phyloP scores from a whole-genome alignment of 2,888 invertebrate genomes.

The Phyllotreta cruciferae region DNA sequence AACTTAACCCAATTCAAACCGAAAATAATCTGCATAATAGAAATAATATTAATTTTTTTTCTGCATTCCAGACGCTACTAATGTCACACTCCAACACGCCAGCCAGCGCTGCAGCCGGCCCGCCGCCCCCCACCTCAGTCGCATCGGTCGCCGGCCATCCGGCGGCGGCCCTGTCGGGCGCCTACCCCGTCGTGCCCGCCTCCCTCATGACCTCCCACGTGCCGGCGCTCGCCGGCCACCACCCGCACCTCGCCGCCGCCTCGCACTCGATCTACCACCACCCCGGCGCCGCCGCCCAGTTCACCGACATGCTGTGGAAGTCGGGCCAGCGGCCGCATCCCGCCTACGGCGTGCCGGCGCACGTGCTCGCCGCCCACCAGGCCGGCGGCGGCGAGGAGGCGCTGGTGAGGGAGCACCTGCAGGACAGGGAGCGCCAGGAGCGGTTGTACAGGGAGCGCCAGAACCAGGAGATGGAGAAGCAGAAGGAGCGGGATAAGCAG shows the following conservation, averaged over 20 bases:
- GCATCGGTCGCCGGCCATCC: constrained; percentile 43
- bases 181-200: constrained; percentile 51
- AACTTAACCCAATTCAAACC: too few relatives aligned
- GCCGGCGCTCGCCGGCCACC: constrained; percentile 52
- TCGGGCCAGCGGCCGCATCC: constrained; percentile 25
- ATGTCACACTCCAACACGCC: constrained; percentile 64
- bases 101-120: constrained; percentile 47
- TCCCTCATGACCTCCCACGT: constrained; percentile 53
- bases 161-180: constrained; percentile 46
- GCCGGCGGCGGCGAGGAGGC: constrained; percentile 46
- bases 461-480: constrained; percentile 70
- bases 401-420: constrained; percentile 63
- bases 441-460: constrained; percentile 71
- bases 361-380: constrained; percentile 34
- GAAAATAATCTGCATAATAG: too few relatives aligned
- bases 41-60: too few relatives aligned
- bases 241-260: constrained; percentile 52
- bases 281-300: constrained; percentile 53
- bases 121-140: constrained; percentile 45
- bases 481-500: constrained; percentile 62
- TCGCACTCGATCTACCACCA: constrained; percentile 48
- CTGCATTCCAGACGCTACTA: constrained; percentile 67
- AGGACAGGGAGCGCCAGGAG: constrained; percentile 70
- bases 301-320: constrained; percentile 67
- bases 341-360: constrained; percentile 39